Evolutionary conservation across 2,888 invertebrate species (phyloP).

Genomic region (Clitarchus hookeri): DNA sequence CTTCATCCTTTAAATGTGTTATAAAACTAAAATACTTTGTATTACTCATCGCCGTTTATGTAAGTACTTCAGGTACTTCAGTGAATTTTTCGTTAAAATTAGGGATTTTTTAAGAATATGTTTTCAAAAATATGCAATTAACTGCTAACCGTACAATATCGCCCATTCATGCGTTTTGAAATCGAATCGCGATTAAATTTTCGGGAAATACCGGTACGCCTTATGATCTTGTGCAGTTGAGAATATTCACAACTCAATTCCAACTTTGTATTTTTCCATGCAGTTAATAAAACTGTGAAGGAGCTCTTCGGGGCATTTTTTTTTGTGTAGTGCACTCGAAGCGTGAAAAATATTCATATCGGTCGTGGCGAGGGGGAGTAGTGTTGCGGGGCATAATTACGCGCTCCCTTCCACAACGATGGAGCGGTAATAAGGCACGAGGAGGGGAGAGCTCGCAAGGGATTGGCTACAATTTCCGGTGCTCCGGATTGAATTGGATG

Average conservation of each 20-base stretch:
- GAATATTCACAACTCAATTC: not conserved
- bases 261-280: not conserved
- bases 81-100: no score
- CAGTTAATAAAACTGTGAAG: not conserved
- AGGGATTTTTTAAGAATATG: no score
- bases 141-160: no score
- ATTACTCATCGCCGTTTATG: no score
- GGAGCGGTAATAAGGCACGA: not conserved
- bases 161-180: no score
- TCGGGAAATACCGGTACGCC: not conserved
- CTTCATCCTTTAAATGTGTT: no score
- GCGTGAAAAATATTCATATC: not conserved
- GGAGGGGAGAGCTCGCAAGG: not conserved
- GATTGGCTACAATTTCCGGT: constrained; percentile 14
- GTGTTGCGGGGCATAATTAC: not conserved
- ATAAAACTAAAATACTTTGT: no score
- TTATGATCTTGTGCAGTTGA: not conserved
- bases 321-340: not conserved
- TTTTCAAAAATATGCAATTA: no score
- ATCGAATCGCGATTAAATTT: not conserved
- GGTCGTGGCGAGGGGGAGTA: not conserved
- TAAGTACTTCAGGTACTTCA: no score
- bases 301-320: not conserved
- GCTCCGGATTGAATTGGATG: not conserved
- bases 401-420: not conserved